A percentile compares a stretch with the other conserved stretches of the same genome.
These are phyloP conservation scores for Heliornis fulica DNA, from an alignment of 2,113 vertebrate genomes.

Conservation along the genomic window DNA sequence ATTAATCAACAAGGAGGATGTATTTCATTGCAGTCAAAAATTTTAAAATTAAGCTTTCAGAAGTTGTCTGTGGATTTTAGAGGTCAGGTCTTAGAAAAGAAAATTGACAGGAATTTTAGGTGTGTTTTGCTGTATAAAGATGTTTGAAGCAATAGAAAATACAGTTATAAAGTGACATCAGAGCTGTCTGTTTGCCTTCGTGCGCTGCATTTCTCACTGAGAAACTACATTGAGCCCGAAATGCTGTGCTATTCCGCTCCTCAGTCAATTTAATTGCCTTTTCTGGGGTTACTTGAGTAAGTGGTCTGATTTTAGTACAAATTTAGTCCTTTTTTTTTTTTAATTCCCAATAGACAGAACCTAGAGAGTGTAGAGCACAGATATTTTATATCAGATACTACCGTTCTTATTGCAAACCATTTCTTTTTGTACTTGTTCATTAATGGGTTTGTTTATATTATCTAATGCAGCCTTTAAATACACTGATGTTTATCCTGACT, in stretches of 20 bases:
- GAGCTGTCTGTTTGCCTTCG: fast-evolving
- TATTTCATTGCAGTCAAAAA: neutral
- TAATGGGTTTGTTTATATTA: neutral
- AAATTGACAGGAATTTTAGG: neutral
- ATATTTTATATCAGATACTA: neutral
- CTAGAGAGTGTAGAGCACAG: neutral
- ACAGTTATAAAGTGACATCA: neutral
- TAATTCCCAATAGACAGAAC: neutral
- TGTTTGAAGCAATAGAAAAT: neutral
- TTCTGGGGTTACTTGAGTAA: neutral
- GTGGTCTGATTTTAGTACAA: neutral
- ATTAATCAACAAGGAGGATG: neutral
- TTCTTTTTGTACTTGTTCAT: neutral
- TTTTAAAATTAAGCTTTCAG: neutral
- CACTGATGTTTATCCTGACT: neutral
- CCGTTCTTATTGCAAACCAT: neutral
- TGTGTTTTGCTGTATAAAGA: neutral
- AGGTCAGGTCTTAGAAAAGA: neutral
- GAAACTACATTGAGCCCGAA: neutral
- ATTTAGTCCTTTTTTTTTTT: neutral
- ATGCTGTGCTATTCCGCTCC: neutral
- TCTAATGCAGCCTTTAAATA: neutral
- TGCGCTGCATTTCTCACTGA: neutral
- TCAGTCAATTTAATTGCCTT: neutral
- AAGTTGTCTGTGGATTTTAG: neutral